These are phyloP conservation scores for Stomatorhinus ivindoensis DNA, from an alignment of 2,113 vertebrate genomes.

Conservation along the genomic window DNA sequence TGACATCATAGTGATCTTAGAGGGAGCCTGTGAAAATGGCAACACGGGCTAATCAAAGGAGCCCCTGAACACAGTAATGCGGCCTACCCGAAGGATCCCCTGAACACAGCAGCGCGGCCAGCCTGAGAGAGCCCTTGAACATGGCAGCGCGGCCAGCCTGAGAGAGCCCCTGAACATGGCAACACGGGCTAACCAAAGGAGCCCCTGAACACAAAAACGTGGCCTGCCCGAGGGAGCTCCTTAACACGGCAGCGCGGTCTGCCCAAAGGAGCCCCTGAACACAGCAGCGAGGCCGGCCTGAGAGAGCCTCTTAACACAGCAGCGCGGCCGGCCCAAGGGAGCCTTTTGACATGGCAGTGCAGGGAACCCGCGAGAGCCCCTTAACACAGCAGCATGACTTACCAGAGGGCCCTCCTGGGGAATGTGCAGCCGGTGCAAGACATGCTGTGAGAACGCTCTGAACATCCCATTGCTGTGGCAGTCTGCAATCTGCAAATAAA, in stretches of 20 bases:
- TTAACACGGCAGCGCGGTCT: background rate
- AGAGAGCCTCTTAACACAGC: too few relatives aligned
- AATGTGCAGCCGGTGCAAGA: constrained; percentile 80
- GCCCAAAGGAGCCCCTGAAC: background rate
- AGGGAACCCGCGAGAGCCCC: background rate
- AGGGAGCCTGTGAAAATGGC: too few relatives aligned
- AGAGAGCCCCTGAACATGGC: background rate
- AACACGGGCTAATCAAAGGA: too few relatives aligned
- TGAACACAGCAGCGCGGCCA: background rate
- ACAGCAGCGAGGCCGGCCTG: background rate
- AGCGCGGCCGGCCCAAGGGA: background rate
- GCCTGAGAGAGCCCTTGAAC: background rate
- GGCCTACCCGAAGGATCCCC: too few relatives aligned
- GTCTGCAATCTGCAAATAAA: constrained; percentile 76
- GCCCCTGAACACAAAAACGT: background rate
- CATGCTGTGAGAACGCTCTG: constrained; percentile 87
- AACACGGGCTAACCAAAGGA: background rate
- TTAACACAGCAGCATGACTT: constrained; percentile 25
- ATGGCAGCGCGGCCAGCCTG: accelerated
- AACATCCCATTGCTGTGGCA: constrained; percentile 83
- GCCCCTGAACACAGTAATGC: too few relatives aligned
- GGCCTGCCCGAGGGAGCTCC: background rate
- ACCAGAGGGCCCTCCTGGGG: constrained; percentile 75
- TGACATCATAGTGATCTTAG: background rate
- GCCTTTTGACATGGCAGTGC: background rate